Percentiles rank a stretch among this genome's conserved stretches.
Evolutionary conservation across 2,797 vertebrate genomes (phyloP).

Genomic region (Ispidina lecontei): DNA sequence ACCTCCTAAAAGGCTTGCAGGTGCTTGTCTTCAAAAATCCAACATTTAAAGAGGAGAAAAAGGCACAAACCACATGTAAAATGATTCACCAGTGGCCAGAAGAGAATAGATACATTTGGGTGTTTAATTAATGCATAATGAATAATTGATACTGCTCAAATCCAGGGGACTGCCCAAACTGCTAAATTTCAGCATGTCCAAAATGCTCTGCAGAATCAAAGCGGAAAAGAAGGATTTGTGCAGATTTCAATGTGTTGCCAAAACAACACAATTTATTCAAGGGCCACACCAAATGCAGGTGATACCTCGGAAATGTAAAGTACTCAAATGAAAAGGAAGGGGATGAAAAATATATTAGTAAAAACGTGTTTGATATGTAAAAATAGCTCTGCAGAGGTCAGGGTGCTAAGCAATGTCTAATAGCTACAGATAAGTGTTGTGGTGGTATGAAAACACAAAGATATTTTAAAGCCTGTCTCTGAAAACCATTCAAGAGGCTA

Average conservation of each 20-base stretch:
- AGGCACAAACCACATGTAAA: not conserved
- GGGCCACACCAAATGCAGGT: not conserved
- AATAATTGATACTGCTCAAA: not conserved
- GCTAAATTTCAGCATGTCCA: not conserved
- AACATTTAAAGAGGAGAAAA: constrained; percentile 35
- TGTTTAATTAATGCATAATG: not conserved
- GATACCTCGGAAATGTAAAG: constrained; percentile 6
- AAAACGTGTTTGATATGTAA: not conserved
- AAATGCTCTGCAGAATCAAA: not conserved
- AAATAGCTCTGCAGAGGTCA: constrained; percentile 1
- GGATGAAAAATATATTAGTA: constrained; percentile 37
- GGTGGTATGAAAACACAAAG: not conserved
- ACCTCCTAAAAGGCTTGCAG: constrained; percentile 72
- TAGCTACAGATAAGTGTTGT: not conserved
- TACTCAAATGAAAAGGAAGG: constrained; percentile 9
- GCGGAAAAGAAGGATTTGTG: constrained; percentile 7
- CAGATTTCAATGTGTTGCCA: not conserved
- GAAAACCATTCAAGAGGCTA: not conserved
- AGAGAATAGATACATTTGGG: not conserved
- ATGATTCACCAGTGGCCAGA: not conserved
- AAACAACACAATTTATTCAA: constrained; percentile 55
- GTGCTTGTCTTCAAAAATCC: constrained; percentile 63
- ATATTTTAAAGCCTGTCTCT: not conserved
- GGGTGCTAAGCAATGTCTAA: not conserved
- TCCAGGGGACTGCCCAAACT: not conserved